phyloP scores from a whole-genome alignment of 2,113 vertebrate species.

The Tonatia bakeri region DNA sequence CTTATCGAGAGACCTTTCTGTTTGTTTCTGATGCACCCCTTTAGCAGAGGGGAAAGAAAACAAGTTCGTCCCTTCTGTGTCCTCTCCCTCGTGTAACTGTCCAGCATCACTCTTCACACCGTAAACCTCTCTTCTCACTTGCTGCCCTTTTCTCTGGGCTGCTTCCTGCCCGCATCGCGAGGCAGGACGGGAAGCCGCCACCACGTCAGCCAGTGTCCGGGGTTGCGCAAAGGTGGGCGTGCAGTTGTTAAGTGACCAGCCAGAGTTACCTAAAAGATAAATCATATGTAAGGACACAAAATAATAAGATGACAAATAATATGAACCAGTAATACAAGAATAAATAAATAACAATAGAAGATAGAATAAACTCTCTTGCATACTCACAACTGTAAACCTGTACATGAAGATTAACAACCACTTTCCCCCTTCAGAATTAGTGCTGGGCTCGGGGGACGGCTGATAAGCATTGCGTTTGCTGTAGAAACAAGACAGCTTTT shows the following conservation, averaged over 20 bases:
- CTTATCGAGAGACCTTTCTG: not conserved
- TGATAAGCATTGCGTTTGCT: not conserved
- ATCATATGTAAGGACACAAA: too few relatives aligned
- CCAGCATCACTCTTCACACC: not conserved
- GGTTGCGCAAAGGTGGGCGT: too few relatives aligned
- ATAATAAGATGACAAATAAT: too few relatives aligned
- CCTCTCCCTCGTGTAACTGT: not conserved
- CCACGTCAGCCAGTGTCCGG: not conserved
- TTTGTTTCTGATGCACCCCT: not conserved
- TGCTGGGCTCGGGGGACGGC: not conserved
- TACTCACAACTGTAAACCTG: too few relatives aligned
- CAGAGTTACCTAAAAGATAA: too few relatives aligned
- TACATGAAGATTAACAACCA: not conserved
- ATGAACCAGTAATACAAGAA: too few relatives aligned
- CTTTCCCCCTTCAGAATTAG: not conserved
- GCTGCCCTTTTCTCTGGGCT: not conserved
- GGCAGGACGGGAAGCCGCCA: not conserved
- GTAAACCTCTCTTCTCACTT: not conserved
- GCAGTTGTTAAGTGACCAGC: too few relatives aligned
- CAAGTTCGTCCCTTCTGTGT: not conserved
- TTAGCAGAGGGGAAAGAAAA: not conserved
- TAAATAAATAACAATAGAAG: too few relatives aligned
- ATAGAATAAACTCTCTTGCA: too few relatives aligned
- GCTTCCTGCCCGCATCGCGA: not conserved
- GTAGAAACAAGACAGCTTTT: constrained; percentile 58